Evolutionary conservation across 2,113 vertebrate species (phyloP).

Genomic region (Rhinoderma darwinii): DNA sequence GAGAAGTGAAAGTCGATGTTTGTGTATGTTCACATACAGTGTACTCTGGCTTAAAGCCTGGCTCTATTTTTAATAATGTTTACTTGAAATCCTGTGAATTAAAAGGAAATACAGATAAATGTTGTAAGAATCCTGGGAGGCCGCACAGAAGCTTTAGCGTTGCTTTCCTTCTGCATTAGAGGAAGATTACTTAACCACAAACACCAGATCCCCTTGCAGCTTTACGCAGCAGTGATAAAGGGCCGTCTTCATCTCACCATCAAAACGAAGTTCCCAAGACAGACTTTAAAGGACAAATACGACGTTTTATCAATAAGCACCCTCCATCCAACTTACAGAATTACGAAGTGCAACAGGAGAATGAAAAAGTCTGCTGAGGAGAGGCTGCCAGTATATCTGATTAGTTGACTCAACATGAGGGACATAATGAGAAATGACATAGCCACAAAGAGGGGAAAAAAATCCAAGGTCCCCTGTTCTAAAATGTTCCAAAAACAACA

Average conservation of each 20-base stretch:
- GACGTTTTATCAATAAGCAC: constrained; percentile 7
- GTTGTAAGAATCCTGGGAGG: constrained; percentile 77
- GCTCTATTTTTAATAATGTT: constrained; percentile 83
- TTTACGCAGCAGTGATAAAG: constrained; percentile 56
- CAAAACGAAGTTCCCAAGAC: constrained; percentile 4
- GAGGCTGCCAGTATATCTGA: neutral
- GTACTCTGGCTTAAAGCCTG: constrained; percentile 72
- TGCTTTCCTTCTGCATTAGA: constrained; percentile 63
- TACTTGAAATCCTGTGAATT: constrained; percentile 84
- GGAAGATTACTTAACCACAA: constrained; percentile 71
- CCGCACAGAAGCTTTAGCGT: constrained; percentile 70
- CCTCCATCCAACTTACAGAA: neutral
- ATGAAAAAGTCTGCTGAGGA: neutral
- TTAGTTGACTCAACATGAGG: neutral
- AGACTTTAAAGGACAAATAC: constrained; percentile 12
- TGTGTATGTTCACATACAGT: constrained; percentile 61
- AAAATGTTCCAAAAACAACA: neutral
- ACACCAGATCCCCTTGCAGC: constrained; percentile 67
- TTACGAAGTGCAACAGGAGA: neutral
- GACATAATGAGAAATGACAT: neutral
- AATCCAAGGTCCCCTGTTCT: neutral
- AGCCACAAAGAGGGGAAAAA: neutral
- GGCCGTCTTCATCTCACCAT: constrained; percentile 9
- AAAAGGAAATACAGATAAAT: constrained; percentile 78
- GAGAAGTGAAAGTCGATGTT: constrained; percentile 67